These are phyloP conservation scores for Pontoporia blainvillei DNA, from an alignment of 2,113 vertebrate genomes.

Conservation along the genomic window DNA sequence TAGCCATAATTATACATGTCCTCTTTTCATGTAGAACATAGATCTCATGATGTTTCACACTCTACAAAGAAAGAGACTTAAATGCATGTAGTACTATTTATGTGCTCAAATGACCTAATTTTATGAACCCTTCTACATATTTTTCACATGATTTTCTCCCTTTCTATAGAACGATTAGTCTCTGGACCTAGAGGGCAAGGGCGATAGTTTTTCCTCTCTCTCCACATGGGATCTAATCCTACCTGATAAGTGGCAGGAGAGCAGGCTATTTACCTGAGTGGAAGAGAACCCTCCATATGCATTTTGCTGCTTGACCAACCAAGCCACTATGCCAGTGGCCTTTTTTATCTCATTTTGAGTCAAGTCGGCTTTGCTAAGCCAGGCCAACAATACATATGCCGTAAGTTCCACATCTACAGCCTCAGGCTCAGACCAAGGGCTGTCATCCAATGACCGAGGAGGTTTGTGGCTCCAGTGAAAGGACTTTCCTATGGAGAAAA, in stretches of 20 bases:
- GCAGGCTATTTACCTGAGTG: conserved; percentile 79
- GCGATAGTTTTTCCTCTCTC: background rate
- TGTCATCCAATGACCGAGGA: background rate
- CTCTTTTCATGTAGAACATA: background rate
- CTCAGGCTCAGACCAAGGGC: conserved; percentile 63
- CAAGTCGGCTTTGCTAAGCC: conserved; percentile 73
- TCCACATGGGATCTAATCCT: background rate
- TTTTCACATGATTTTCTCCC: background rate
- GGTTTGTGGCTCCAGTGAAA: conserved; percentile 73
- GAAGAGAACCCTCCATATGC: conserved; percentile 89
- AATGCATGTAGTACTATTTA: background rate
- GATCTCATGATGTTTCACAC: background rate
- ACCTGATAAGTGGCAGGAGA: background rate
- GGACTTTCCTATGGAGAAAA: conserved; percentile 64
- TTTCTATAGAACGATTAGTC: background rate
- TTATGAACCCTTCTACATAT: background rate
- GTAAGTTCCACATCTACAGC: conserved; percentile 82
- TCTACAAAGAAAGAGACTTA: background rate
- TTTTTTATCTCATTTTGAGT: conserved; percentile 76
- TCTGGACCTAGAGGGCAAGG: background rate
- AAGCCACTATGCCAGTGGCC: conserved; percentile 79
- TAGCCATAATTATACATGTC: background rate
- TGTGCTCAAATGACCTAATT: background rate
- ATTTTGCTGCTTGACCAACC: conserved; percentile 88
- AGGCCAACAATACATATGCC: conserved; percentile 83